Conservation (phyloP, 2,113 vertebrate genomes). For the Callionymus lyra region DNA sequence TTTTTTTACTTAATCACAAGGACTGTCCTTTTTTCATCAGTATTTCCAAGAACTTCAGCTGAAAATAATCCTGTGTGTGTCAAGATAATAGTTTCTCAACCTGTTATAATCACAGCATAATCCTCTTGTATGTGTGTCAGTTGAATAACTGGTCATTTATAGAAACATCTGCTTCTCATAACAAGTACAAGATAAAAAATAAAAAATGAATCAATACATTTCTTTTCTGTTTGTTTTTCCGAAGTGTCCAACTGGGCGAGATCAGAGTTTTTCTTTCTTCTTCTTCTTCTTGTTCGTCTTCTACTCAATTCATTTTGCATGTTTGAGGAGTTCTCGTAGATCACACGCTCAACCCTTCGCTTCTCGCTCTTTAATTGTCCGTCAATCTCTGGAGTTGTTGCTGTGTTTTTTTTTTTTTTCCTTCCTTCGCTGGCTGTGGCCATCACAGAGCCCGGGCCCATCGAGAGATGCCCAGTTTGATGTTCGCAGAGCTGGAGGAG, state of each 20-base stretch:
- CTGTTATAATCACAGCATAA: constrained; percentile 23
- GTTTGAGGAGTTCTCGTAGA: constrained; percentile 40
- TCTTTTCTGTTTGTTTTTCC: no score
- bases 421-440: constrained; percentile 24
- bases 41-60: no score
- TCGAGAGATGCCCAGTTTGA: constrained; percentile 39
- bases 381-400: constrained; percentile 36
- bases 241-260: no score
- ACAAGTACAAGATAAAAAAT: constrained; percentile 38
- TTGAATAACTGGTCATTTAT: constrained; percentile 48
- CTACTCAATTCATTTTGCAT: constrained; percentile 47
- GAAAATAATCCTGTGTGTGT: no score
- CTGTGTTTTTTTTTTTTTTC: no score
- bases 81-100: background rate
- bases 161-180: constrained; percentile 48
- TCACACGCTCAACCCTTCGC: constrained; percentile 33
- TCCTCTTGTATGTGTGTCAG: constrained; percentile 20
- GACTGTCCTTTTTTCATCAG: no score
- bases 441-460: constrained; percentile 35
- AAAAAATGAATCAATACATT: constrained; percentile 8
- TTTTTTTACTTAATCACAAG: no score
- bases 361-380: constrained; percentile 50
- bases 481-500: constrained; percentile 36
- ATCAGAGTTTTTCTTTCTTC: no score
- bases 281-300: constrained; percentile 15